Base-by-base conservation (phyloP, 2,888 invertebrate genomes). In the Phengaris alcon region DNA sequence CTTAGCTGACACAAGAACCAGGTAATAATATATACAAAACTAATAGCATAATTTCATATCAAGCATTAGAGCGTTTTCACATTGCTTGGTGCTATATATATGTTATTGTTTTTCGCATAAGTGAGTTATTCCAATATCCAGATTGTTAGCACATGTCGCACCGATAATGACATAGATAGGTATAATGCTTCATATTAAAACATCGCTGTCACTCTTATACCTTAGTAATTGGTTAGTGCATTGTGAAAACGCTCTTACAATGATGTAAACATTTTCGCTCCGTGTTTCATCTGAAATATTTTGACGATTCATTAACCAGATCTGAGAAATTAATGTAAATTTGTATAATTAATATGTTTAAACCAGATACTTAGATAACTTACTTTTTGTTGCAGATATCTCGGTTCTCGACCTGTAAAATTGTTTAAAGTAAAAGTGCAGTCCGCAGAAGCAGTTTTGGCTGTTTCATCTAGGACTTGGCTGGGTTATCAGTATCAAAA, bases 401-500 rank as follows among this genome's bases (percentile, higher is more conserved):
- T 99, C 73, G 99, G 99, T 46, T 97, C 98, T 0, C 94, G 98
- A 74, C 97, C 99, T 0, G 99, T 99, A 0, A 99, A 99, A 88
- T 94, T 99, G 6, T 99, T 99, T 89, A 95, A 98, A 85, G 99
- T 99, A 76, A 95, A 96, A 79, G 99, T 99, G 95, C 99, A 99
- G 85, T 98, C 97, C 13, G 96, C 97, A 10, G 99, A 99, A 89
- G 98, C 99, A 0, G 99, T 99, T 0, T 91, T 99, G 54, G 99
- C 99, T 0, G 98, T 99, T 95, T 99, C 99, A 0, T 99, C 98
- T 80, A 95, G 99, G 80, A 98, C 99, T 0, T 99, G 99, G 99
- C 94, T 99, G 46, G 98, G 99, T 84, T 99, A 99, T 87, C 98
- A 98, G 84, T 99, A 99, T 88, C 99, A 99, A 89, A 99, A 98